phyloP scores from a whole-genome alignment of 2,797 vertebrate genomes.

The Lepilemur septentrionalis region DNA sequence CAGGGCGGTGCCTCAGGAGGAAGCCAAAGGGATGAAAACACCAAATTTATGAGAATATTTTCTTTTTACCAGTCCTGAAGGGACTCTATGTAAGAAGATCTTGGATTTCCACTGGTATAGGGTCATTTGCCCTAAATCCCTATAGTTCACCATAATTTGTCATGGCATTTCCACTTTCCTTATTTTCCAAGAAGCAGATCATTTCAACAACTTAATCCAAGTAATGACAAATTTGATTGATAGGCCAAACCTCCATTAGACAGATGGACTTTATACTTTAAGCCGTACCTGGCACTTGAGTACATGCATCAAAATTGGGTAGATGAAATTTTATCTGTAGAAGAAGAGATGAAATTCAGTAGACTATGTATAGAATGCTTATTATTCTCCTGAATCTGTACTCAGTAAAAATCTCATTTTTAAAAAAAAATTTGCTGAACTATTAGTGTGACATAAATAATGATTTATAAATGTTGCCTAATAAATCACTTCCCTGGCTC shows the following conservation, averaged over 20 bases:
- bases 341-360: slow-evolving; percentile 50
- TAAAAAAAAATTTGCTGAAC: slow-evolving; percentile 53
- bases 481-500: slow-evolving; percentile 69
- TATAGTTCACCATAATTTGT: neutral
- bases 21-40: slow-evolving; percentile 46
- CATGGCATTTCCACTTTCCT: neutral
- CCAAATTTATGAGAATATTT: slow-evolving; percentile 17
- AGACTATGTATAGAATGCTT: neutral
- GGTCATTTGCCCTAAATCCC: neutral
- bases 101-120: neutral
- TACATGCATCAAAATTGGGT: slow-evolving; percentile 30
- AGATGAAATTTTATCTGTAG: slow-evolving; percentile 53
- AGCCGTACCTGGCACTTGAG: slow-evolving; percentile 57
- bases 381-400: slow-evolving; percentile 22
- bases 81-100: neutral
- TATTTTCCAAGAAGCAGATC: slow-evolving; percentile 47
- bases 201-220: slow-evolving; percentile 57
- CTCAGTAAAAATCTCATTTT: slow-evolving; percentile 40
- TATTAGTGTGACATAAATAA: slow-evolving; percentile 60
- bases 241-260: slow-evolving; percentile 61
- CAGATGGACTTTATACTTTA: slow-evolving; percentile 66
- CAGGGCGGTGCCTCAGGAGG: neutral
- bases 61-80: neutral
- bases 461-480: slow-evolving; percentile 62
- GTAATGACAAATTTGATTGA: slow-evolving; percentile 71